These are phyloP conservation scores for Coreius guichenoti DNA, from an alignment of 2,797 vertebrate species.

Conservation along the genomic window DNA sequence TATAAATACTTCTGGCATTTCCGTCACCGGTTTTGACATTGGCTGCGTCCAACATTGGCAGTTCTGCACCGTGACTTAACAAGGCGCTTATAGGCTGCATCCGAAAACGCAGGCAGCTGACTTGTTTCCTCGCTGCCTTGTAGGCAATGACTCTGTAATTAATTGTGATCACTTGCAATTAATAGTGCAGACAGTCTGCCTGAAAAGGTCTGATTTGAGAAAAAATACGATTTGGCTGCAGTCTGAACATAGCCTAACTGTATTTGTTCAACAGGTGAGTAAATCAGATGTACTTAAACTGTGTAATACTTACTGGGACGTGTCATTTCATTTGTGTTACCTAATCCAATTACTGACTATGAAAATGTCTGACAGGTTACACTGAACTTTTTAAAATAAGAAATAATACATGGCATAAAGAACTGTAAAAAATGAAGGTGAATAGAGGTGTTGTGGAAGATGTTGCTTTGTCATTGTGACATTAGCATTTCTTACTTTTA, in stretches of 20 bases:
- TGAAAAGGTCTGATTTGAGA: no score
- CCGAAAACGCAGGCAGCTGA: no score
- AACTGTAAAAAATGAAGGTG: background rate
- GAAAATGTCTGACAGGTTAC: background rate
- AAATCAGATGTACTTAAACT: background rate
- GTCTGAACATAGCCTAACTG: background rate
- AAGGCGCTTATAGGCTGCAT: no score
- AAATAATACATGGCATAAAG: background rate
- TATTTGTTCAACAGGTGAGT: conserved; percentile 4
- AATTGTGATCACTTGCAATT: no score
- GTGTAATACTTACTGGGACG: background rate
- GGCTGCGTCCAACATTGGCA: no score
- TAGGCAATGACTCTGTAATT: no score
- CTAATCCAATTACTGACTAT: background rate
- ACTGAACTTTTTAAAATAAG: background rate
- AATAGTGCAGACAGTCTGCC: no score
- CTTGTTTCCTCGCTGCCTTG: no score
- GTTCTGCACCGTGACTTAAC: no score
- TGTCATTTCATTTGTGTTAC: conserved; percentile 2
- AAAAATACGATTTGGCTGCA: no score
- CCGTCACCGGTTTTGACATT: no score
- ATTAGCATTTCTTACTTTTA: background rate
- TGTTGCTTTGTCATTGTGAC: background rate
- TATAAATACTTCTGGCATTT: no score
- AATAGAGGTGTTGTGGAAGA: background rate